These are phyloP conservation scores for Origma solitaria DNA, from an alignment of 2,113 vertebrate species.

Conservation along the genomic window DNA sequence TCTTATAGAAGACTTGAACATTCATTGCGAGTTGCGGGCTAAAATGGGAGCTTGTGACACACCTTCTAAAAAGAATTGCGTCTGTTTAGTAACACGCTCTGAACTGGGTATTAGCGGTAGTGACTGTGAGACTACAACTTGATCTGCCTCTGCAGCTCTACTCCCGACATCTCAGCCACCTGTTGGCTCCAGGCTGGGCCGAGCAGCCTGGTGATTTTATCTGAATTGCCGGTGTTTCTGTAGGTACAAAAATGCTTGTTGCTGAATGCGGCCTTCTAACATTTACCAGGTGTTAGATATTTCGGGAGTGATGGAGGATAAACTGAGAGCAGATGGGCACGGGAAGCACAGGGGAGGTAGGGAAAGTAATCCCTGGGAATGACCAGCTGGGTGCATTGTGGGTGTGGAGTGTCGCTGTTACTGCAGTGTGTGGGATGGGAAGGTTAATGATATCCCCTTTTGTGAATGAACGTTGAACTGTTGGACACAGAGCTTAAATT, in stretches of 20 bases:
- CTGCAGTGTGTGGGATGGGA: not conserved
- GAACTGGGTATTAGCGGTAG: fast-evolving
- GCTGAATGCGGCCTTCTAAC: too few species aligned
- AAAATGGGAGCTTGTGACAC: not conserved
- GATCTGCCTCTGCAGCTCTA: not conserved
- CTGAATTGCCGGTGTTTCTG: fast-evolving
- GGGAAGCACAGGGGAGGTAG: not conserved
- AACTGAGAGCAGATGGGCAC: not conserved
- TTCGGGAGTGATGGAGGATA: not conserved
- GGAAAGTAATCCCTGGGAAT: fast-evolving
- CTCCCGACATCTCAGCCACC: not conserved
- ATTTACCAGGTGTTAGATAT: not conserved
- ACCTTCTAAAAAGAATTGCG: fast-evolving
- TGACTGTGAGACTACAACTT: fast-evolving
- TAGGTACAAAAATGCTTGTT: not conserved
- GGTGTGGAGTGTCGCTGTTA: not conserved
- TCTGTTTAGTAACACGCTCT: fast-evolving
- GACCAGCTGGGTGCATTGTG: not conserved
- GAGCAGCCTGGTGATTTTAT: fast-evolving
- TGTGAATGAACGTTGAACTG: not conserved
- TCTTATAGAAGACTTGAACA: not conserved
- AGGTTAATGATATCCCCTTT: not conserved
- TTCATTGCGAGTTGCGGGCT: not conserved
- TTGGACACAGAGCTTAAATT: not conserved
- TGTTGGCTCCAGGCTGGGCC: fast-evolving